Evolutionary conservation across 2,113 vertebrate genomes (phyloP), one percentile per base, ranked within the genome.

Genomic region (Piprites chloris): DNA sequence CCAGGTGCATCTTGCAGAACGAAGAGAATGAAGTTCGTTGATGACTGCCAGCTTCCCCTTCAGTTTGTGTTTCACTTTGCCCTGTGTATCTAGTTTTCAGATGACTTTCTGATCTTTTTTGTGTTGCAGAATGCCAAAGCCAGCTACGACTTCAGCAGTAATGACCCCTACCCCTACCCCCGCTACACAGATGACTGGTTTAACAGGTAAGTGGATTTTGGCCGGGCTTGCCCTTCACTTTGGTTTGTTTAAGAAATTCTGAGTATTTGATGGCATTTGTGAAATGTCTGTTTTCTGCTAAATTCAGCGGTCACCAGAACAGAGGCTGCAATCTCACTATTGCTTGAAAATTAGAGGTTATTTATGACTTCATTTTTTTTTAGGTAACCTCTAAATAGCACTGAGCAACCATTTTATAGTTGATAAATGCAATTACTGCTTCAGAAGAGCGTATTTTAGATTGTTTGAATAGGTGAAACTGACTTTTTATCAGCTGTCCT

Each of bases 131-230:
- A 99, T 42, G 99, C 99, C 19, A 98, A 99, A 90, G 99, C 99
- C 94, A 99, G 99, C 97, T 99, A 99, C 0, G 99, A 99, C 98
- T 99, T 99, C 98, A 99, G 99, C 98, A 99, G 99, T 97, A 99
- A 99, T 5, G 99, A 99, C 95, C 99, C 99, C 13, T 99, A 97
- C 83, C 99, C 99, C 1, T 99, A 99, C 76, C 99, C 99, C 12
- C 99, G 99, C 85, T 99, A 99, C 80, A 99, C 99, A 72, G 99
- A 99, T 18, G 99, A 99, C 98, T 99, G 99, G 99, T 99, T 99
- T 97, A 99, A 99, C 99, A 99, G 99, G 99, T 99, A 98, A 97
- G 72, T 53, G 61, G n/a, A 4, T 39, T 75, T 77, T 52, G 9
- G 9, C 30, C 9, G 47, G 58, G 12, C 33, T 26, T 72, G 33